Percentiles rank a stretch among this genome's conserved stretches.
These are phyloP conservation scores for Epistrophe eligans DNA, from an alignment of 2,888 invertebrate genomes.

Conservation along the genomic window DNA sequence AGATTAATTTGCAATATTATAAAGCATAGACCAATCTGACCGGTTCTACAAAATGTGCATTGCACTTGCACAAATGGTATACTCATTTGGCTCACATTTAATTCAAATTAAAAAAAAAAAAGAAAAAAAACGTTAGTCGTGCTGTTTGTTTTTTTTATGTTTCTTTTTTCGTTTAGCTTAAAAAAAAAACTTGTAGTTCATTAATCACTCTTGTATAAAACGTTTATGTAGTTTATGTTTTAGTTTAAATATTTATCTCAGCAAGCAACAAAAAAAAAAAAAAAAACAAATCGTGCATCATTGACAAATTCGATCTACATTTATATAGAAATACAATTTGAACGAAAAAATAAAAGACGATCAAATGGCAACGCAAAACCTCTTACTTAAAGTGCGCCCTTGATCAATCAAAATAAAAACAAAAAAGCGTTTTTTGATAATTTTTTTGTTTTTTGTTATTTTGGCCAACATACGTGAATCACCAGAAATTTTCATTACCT, in stretches of 20 bases:
- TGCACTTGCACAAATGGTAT: slow-evolving; percentile 58
- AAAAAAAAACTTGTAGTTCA: slow-evolving; percentile 57
- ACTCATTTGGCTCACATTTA: slow-evolving; percentile 71
- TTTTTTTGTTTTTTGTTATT: slow-evolving; percentile 17
- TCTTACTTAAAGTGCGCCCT: slow-evolving; percentile 58
- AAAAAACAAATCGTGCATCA: slow-evolving; percentile 10
- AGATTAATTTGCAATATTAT: slow-evolving; percentile 55
- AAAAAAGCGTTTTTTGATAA: slow-evolving; percentile 30
- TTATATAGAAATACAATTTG: slow-evolving; percentile 54
- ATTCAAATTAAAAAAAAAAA: slow-evolving; percentile 45
- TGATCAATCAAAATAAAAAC: slow-evolving; percentile 43
- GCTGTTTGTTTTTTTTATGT: slow-evolving; percentile 48
- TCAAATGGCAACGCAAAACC: slow-evolving; percentile 73
- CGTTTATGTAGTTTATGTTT: slow-evolving; percentile 43
- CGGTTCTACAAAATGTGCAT: slow-evolving; percentile 67
- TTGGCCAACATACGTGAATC: slow-evolving; percentile 46
- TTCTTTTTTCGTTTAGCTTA: slow-evolving; percentile 61
- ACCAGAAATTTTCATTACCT: slow-evolving; percentile 50
- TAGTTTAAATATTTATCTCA: slow-evolving; percentile 31
- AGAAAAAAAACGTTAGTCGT: slow-evolving; percentile 50
- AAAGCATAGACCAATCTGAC: slow-evolving; percentile 70
- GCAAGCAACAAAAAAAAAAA: slow-evolving; percentile 44
- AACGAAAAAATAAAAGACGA: slow-evolving; percentile 35
- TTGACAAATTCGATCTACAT: slow-evolving; percentile 48
- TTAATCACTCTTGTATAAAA: slow-evolving; percentile 54